Evolutionary conservation across 2,113 vertebrate species (phyloP).

Genomic region (Girardinichthys multiradiatus): DNA sequence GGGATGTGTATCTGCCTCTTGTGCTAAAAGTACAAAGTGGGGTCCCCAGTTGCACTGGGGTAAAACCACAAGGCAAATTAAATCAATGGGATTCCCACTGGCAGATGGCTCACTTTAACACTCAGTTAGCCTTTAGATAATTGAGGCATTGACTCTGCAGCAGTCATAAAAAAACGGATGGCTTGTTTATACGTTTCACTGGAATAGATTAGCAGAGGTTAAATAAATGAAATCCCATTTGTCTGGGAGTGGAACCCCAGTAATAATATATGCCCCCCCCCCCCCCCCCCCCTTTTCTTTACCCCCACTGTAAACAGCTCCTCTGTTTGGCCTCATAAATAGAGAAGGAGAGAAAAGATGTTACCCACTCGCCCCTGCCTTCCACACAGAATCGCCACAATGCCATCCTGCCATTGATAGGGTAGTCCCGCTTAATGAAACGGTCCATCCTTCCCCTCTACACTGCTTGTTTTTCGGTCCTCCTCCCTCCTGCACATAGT

Average conservation of each 20-base stretch:
- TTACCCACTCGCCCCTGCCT: slow-evolving; percentile 79
- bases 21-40: slow-evolving; percentile 81
- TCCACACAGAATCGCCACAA: slow-evolving; percentile 45
- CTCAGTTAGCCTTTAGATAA: slow-evolving; percentile 99
- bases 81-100: slow-evolving; percentile 98
- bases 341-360: slow-evolving; percentile 82
- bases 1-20: slow-evolving; percentile 76
- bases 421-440: slow-evolving; percentile 99
- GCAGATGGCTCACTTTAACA: slow-evolving; percentile 99
- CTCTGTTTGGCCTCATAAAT: slow-evolving; percentile 99
- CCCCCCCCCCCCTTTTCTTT: slow-evolving; percentile 36
- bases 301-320: slow-evolving; percentile 90
- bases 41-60: slow-evolving; percentile 73
- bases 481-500: slow-evolving; percentile 95
- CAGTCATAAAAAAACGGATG: slow-evolving; percentile 99
- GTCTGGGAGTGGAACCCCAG: slow-evolving; percentile 86
- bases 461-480: slow-evolving; percentile 90
- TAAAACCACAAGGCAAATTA: slow-evolving; percentile 93
- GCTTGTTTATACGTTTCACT: slow-evolving; percentile 99
- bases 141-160: slow-evolving; percentile 98
- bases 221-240: slow-evolving; percentile 99
- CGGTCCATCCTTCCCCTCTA: slow-evolving; percentile 81
- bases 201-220: slow-evolving; percentile 99
- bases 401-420: slow-evolving; percentile 93
- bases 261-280: slow-evolving; percentile 91